A percentile compares a stretch with the other conserved stretches of the same genome.
Conservation (phyloP, 92 coral and sea anemone genomes). For the Zoanthus sociatus region DNA sequence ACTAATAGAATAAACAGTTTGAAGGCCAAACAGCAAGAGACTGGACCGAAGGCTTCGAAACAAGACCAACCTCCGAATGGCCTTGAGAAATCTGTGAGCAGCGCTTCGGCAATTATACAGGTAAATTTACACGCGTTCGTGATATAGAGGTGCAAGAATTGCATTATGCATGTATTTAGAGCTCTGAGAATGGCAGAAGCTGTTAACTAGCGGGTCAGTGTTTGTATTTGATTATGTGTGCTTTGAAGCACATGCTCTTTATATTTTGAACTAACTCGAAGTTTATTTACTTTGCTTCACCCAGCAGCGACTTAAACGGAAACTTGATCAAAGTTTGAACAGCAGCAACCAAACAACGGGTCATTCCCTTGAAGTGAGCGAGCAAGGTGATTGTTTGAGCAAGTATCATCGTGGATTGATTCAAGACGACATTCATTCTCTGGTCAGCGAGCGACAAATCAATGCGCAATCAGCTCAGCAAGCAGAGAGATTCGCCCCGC, state of each 20-base stretch:
- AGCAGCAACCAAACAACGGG: constrained; percentile 53
- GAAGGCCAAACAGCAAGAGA: constrained; percentile 71
- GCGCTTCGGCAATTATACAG: constrained; percentile 76
- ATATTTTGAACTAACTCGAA: constrained; percentile 68
- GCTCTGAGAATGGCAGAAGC: constrained; percentile 29
- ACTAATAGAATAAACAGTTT: constrained; percentile 67
- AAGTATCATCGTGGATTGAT: constrained; percentile 66
- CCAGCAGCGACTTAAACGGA: constrained; percentile 94
- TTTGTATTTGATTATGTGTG: constrained; percentile 69
- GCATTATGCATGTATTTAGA: constrained; percentile 48
- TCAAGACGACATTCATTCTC: constrained; percentile 44
- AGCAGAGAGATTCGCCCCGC: constrained; percentile 54
- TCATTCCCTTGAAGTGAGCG: constrained; percentile 70
- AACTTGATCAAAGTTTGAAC: constrained; percentile 84
- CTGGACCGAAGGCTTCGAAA: constrained; percentile 73
- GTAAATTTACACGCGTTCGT: constrained; percentile 62
- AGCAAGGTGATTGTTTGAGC: constrained; percentile 57
- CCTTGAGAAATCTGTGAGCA: constrained; percentile 78
- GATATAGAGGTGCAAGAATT: constrained; percentile 34
- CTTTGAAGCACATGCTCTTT: constrained; percentile 62
- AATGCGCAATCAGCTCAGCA: constrained; percentile 59
- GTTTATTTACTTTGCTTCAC: constrained; percentile 68
- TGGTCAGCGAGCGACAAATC: constrained; percentile 56
- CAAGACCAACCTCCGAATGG: constrained; percentile 83
- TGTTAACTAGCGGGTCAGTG: constrained; percentile 61